Base-by-base conservation (phyloP, 2,113 vertebrate genomes). In the Macrotus californicus region DNA sequence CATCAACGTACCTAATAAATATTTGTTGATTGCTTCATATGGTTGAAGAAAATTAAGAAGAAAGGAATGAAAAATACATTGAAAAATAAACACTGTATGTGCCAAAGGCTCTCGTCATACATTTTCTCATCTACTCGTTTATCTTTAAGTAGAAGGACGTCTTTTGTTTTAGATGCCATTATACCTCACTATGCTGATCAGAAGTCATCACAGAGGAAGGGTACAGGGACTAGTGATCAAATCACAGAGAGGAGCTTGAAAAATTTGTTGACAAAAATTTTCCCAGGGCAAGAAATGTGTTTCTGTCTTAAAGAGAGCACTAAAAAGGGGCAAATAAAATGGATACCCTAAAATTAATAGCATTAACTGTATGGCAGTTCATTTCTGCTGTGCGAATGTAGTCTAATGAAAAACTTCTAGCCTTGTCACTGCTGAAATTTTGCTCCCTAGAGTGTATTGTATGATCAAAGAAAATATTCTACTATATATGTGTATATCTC, bases 251-350 rank as follows among this genome's bases (percentile, higher is more conserved):
- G 29, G 24, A 88, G 81, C 18, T 69, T 87, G 80, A 90, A 88
- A 84, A 66, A 46, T 70, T 56, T 80, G 76, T 24, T 94, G 56
- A 69, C 34, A 93, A 83, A 83, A 95, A 70, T 56, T 66, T 88
- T 89, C 80, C 89, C 8, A 87, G 29, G 26, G n/a, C 19, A 72
- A 97, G 46, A 73, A 94, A 93, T 83, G 61, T 87, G 46, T 95
- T 93, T 97, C 31, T 67, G 14, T 95, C 5, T 64, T 87, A 91
- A 87, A 77, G 66, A 77, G 18, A 6, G 39, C 61, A 67, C 81
- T 85, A 81, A 70, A 94, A 92, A 87, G 48, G 73, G 13, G 34
- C 5, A 81, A 46, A 89, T 70, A 72, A 90, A 96, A 86, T 54
- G 19, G 21, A 59, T 59, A 59, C 5, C n/a, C 46, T 69, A 96